Percentiles rank a stretch among this genome's conserved stretches.
Evolutionary conservation across 1,140 invertebrate species (phyloP).

Genomic region (Drosophila ohnishii): DNA sequence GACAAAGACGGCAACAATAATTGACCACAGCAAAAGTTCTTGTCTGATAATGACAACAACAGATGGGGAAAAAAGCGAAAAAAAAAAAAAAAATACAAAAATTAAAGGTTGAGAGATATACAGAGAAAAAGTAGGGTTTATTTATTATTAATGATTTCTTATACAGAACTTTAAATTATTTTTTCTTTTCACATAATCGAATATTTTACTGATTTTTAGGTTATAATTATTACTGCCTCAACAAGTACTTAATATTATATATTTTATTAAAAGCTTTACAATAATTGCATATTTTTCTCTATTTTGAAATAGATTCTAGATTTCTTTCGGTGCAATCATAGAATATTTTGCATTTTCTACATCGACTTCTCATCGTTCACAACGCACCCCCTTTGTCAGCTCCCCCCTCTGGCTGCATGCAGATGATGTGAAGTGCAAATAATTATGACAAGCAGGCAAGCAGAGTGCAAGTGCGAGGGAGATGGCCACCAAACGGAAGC

Average conservation of each 20-base stretch:
- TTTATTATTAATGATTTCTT: too few relatives aligned
- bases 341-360: slow-evolving; percentile 10
- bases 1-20: slow-evolving; percentile 48
- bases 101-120: background rate
- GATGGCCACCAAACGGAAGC: slow-evolving; percentile 60
- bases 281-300: background rate
- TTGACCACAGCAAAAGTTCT: slow-evolving; percentile 65
- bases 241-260: too few relatives aligned
- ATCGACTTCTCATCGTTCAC: slow-evolving; percentile 16
- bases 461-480: slow-evolving; percentile 9
- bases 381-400: background rate
- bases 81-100: slow-evolving; percentile 3
- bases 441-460: slow-evolving; percentile 68
- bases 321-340: background rate
- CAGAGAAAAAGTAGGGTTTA: slow-evolving; percentile 18
- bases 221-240: too few relatives aligned
- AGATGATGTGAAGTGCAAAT: slow-evolving; percentile 76
- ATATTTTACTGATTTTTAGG: background rate
- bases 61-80: slow-evolving; percentile 11
- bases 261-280: background rate
- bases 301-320: background rate
- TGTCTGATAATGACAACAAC: slow-evolving; percentile 65
- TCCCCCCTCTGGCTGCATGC: slow-evolving; percentile 30
- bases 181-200: background rate
- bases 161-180: background rate